phyloP scores from a whole-genome alignment of 1,140 invertebrate species.

The Drosophila navojoa region DNA sequence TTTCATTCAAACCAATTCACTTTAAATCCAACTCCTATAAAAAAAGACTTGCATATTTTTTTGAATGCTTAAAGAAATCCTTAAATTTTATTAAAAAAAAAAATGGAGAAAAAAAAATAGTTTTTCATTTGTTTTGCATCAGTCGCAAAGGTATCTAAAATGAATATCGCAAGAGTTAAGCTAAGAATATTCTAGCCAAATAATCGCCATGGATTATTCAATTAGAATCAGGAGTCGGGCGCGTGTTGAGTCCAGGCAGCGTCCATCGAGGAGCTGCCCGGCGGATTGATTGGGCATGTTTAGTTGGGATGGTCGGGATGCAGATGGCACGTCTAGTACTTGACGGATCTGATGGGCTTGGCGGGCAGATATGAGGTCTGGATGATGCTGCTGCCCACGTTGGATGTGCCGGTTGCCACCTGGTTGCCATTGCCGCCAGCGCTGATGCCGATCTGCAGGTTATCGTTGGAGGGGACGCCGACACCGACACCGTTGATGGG shows the following conservation, averaged over 20 bases:
- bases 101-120: constrained; percentile 26
- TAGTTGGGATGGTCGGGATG: background rate
- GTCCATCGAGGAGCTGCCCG: too few species aligned
- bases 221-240: constrained; percentile 37
- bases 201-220: constrained; percentile 29
- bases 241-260: background rate
- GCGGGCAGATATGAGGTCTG: constrained; percentile 77
- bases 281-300: constrained; percentile 4
- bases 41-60: constrained; percentile 47
- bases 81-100: constrained; percentile 77
- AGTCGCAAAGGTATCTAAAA: constrained; percentile 40
- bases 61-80: constrained; percentile 69
- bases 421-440: constrained; percentile 40
- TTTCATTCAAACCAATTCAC: too few species aligned
- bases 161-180: constrained; percentile 35
- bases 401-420: constrained; percentile 14
- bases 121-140: constrained; percentile 24
- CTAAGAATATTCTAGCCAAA: constrained; percentile 42
- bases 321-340: constrained; percentile 36
- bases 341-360: constrained; percentile 60
- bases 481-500: constrained; percentile 33
- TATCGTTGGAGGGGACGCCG: background rate
- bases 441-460: constrained; percentile 31
- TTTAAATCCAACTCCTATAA: too few species aligned
- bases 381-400: constrained; percentile 65